A percentile compares a stretch with the other conserved stretches of the same genome.
Conservation (phyloP, 2,888 invertebrate genomes). For the Lasioglossum zephyrum region DNA sequence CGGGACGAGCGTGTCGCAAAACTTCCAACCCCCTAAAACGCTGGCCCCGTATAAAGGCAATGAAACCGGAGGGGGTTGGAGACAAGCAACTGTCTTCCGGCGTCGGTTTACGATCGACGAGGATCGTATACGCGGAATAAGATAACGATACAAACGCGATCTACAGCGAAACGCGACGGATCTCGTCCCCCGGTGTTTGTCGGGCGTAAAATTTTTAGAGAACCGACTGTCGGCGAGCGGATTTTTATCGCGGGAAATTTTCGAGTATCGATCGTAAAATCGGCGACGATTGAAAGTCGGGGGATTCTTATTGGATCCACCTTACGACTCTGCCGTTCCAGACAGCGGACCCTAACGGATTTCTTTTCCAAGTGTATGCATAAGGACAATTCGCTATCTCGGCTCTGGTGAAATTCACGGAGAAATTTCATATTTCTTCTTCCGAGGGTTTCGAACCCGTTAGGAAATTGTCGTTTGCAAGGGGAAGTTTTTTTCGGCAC, state of each 20-base stretch:
- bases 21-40: conserved; percentile 30
- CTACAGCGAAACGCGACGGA: not conserved
- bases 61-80: not conserved
- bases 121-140: conserved; percentile 42
- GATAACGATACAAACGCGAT: conserved; percentile 29
- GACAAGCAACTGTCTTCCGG: conserved; percentile 24
- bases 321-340: not conserved
- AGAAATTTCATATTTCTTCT: not conserved
- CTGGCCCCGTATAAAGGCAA: not conserved
- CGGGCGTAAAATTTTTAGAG: conserved; percentile 43
- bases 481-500: not conserved
- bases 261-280: conserved; percentile 31
- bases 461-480: not conserved
- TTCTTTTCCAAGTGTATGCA: not conserved
- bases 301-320: conserved; percentile 14
- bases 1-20: conserved; percentile 20
- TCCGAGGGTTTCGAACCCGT: not conserved
- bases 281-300: conserved; percentile 4
- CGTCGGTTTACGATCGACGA: conserved; percentile 37
- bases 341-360: not conserved
- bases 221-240: conserved; percentile 17
- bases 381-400: not conserved
- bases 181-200: conserved; percentile 6
- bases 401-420: not conserved
- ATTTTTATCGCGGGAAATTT: conserved; percentile 44